Evolutionary conservation across 2,888 invertebrate genomes (phyloP), one percentile per base, ranked within the genome.

Genomic region (Torymus tubicola): DNA sequence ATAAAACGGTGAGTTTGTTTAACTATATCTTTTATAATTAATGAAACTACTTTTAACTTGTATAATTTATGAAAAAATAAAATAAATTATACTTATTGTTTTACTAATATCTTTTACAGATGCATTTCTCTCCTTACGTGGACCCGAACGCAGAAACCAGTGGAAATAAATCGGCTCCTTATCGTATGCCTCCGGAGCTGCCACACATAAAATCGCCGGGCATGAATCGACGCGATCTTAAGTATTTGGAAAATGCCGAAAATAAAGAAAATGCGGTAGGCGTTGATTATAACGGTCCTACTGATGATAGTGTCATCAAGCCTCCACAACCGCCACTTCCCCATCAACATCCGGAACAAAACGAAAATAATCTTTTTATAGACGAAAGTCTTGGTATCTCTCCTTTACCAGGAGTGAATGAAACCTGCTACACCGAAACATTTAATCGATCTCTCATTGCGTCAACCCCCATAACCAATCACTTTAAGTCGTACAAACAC

Each of bases 131-230:
- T 31, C 73, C 69, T 1, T 82, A 78, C 5, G 72, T 75, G 4
- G 82, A 82, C 8, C 78, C 80, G 14, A 67, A 50, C 2, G 16
- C 31, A 31, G 70, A 71, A 21, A 24, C 10, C 3, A 64, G 16
- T n/a, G 58, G 61, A 50, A 86, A 83, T 42, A 89, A 89, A 78
- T 84, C 89, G 0, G 68, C 80, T 12, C 68, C 82, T 0, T 89
- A 89, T 64, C 87, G 88, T 83, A 89, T 89, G 88, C 89, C 89
- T 11, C 84, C 88, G 1, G 89, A 90, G 67, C 83, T 90, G 75
- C 88, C 90, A 0, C 89, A 87, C 70, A 90, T 90, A 12, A 90
- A 90, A 63, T 90, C 90, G 0, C 90, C 90, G 0, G 89, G 89
- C 1, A 88, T 88, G 86, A 90, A 90, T 84, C 86, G 89, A 24